These are phyloP conservation scores for Diarsia brunnea DNA, from an alignment of 2,888 invertebrate genomes.

Conservation along the genomic window DNA sequence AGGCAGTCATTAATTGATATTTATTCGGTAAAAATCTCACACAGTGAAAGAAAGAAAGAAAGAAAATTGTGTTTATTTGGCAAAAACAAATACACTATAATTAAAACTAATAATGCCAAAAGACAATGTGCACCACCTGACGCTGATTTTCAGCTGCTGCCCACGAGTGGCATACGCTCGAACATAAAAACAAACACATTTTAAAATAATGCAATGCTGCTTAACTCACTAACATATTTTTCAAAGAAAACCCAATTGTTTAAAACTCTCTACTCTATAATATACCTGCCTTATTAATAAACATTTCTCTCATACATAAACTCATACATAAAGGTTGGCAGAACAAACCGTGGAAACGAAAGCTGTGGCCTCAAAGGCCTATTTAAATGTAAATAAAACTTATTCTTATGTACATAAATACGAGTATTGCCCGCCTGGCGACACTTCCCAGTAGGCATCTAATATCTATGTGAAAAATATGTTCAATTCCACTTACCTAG, in stretches of 20 bases:
- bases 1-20: background rate
- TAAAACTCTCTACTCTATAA: background rate
- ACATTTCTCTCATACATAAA: slow-evolving; percentile 28
- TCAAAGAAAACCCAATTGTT: background rate
- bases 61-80: no score
- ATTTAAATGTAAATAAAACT: slow-evolving; percentile 74
- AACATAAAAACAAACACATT: no score
- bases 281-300: slow-evolving; percentile 33
- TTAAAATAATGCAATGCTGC: no score
- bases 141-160: no score
- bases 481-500: slow-evolving; percentile 15
- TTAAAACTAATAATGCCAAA: no score
- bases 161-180: no score
- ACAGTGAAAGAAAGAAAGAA: no score
- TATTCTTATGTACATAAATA: slow-evolving; percentile 61
- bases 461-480: slow-evolving; percentile 8
- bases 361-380: slow-evolving; percentile 42
- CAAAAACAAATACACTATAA: no score
- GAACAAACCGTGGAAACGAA: slow-evolving; percentile 32
- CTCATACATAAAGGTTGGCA: slow-evolving; percentile 48
- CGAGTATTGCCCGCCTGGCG: slow-evolving; percentile 38
- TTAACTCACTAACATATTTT: background rate
- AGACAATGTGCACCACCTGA: no score
- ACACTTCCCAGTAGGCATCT: slow-evolving; percentile 11
- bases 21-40: background rate